Evolutionary conservation across 2,797 vertebrate species (phyloP), one percentile per base, ranked within the genome.

Genomic region (Rhadinocentrus ornatus): DNA sequence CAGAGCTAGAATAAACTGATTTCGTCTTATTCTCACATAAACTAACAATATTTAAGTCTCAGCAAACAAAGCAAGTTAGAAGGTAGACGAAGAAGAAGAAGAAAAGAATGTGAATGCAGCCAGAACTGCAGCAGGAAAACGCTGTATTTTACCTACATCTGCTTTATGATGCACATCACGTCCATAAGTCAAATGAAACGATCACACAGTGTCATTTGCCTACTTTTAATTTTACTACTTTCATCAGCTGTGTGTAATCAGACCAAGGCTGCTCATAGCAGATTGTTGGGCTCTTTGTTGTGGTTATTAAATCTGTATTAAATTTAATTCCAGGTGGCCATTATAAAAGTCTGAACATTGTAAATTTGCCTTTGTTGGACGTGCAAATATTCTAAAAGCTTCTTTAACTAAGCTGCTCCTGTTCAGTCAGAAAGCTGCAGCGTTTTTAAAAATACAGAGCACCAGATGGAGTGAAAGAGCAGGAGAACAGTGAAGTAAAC

Each of bases 401-500:
- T n/a, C n/a, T n/a, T n/a, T n/a, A n/a, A n/a, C 57, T 58, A 11
- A 65, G 52, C 3, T 29, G 4, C 6, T 32, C 34, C 6, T 41
- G 20, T 29, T 55, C 54, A 53, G 18, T 29, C 48, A 8, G 35
- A 44, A 76, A 83, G 69, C 72, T 75, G 76, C 69, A 57, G 50
- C 60, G 75, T 78, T 78, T 88, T 90, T 86, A 85, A 84, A 89
- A 89, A 86, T 86, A 88, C 77, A 85, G 73, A 71, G 55, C 53
- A 61, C 22, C 82, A 83, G 85, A 82, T 86, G 83, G 83, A 78
- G 52, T 48, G 34, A 12, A 44, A 76, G 16, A 44, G 39, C 39
- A 44, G 41, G 3, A 44, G 16, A 4, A 44, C 41, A 44, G 15
- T 18, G 15, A 44, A 20, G 18, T 44, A 44, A 44, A 41, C 15